Conservation (phyloP, 2,888 invertebrate genomes). For the Melanchra persicariae region DNA sequence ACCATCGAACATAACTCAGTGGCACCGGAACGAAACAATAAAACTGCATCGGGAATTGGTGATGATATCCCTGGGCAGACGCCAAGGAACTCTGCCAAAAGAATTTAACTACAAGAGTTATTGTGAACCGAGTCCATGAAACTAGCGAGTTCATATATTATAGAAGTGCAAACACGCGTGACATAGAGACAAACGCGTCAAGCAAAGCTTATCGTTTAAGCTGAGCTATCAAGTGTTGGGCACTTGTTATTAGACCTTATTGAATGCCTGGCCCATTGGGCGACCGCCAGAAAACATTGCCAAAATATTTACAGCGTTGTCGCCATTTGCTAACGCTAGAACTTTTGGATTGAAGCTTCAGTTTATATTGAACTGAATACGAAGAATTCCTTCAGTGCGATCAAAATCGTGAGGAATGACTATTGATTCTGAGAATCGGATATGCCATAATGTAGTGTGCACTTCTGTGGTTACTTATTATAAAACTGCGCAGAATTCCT, state of each 20-base stretch:
- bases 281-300: slow-evolving; percentile 82
- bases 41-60: slow-evolving; percentile 72
- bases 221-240: slow-evolving; percentile 54
- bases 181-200: slow-evolving; percentile 42
- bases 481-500: slow-evolving; percentile 44
- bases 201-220: slow-evolving; percentile 60
- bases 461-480: slow-evolving; percentile 46
- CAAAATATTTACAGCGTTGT: slow-evolving; percentile 82
- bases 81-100: slow-evolving; percentile 77
- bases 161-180: slow-evolving; percentile 47
- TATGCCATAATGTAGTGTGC: slow-evolving; percentile 33
- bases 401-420: slow-evolving; percentile 55
- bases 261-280: slow-evolving; percentile 78
- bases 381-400: slow-evolving; percentile 60
- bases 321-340: slow-evolving; percentile 76
- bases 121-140: slow-evolving; percentile 49
- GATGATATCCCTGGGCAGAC: slow-evolving; percentile 70
- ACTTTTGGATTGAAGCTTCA: slow-evolving; percentile 71
- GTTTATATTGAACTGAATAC: slow-evolving; percentile 72
- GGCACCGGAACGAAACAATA: slow-evolving; percentile 65
- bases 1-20: slow-evolving; percentile 44
- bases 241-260: slow-evolving; percentile 71
- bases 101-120: slow-evolving; percentile 73
- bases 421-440: slow-evolving; percentile 58
- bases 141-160: slow-evolving; percentile 55